These are phyloP conservation scores for Salticus scenicus DNA, from an alignment of 2,888 invertebrate species.

Conservation along the genomic window DNA sequence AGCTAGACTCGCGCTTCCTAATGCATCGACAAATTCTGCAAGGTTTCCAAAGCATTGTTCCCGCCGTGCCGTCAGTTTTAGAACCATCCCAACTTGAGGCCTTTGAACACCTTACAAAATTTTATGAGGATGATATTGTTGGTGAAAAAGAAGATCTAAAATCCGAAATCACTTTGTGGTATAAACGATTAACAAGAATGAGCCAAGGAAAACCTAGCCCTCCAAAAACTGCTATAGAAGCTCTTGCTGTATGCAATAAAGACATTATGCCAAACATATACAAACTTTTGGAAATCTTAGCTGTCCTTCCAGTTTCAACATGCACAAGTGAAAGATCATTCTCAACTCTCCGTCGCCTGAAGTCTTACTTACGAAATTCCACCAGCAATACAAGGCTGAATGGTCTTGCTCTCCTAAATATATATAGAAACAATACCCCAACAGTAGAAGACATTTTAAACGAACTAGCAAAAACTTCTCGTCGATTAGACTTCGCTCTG, in stretches of 20 bases:
- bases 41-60: no score
- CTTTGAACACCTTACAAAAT: not conserved
- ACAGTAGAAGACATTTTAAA: not conserved
- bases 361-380: not conserved
- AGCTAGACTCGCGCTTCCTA: no score
- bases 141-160: not conserved
- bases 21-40: no score
- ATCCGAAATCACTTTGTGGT: not conserved
- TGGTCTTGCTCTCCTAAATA: not conserved
- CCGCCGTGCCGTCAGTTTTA: no score
- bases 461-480: not conserved
- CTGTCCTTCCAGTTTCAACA: no score
- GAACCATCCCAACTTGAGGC: not conserved
- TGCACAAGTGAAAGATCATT: no score
- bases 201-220: no score
- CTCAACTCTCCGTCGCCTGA: no score
- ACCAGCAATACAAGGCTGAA: not conserved
- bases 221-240: no score
- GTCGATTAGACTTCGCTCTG: not conserved
- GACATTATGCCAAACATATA: no score
- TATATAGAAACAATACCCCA: not conserved
- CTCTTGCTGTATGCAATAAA: no score
- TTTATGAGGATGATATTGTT: not conserved
- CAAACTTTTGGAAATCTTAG: no score
- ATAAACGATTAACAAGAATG: not conserved